These are phyloP conservation scores for Brachypteracias leptosomus DNA, from an alignment of 2,113 vertebrate genomes.

Conservation along the genomic window DNA sequence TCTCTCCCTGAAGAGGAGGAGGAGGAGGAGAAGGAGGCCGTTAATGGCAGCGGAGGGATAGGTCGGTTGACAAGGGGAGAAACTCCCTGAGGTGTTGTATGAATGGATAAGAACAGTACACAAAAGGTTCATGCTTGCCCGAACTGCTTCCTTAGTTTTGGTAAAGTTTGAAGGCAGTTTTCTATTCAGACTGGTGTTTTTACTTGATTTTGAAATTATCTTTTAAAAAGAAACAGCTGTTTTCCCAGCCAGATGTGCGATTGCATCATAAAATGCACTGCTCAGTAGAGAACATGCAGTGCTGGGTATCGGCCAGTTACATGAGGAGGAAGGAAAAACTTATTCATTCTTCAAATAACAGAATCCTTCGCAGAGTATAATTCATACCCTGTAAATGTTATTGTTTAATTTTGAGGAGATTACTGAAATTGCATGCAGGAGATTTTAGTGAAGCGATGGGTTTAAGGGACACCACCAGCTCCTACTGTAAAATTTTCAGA, in stretches of 20 bases:
- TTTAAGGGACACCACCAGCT: background rate
- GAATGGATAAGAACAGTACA: background rate
- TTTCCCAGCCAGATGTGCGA: slow-evolving; percentile 52
- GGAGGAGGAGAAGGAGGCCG: slow-evolving; percentile 89
- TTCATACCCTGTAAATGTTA: background rate
- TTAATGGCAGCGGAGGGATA: slow-evolving; percentile 83
- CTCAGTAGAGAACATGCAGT: slow-evolving; percentile 24
- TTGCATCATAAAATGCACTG: slow-evolving; percentile 43
- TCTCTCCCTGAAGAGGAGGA: slow-evolving; percentile 95
- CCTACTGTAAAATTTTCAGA: background rate
- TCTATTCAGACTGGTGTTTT: background rate
- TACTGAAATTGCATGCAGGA: background rate
- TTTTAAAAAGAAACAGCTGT: slow-evolving; percentile 59
- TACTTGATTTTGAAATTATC: background rate
- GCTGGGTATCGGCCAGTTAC: slow-evolving; percentile 8
- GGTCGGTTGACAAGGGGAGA: slow-evolving; percentile 75
- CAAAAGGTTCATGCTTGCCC: background rate
- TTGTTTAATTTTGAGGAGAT: background rate
- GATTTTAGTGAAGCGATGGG: background rate
- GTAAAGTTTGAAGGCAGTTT: background rate
- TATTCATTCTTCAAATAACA: background rate
- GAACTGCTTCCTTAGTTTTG: background rate
- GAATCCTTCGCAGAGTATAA: background rate
- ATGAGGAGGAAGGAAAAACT: background rate
- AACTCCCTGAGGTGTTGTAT: background rate